phyloP scores from a whole-genome alignment of 2,888 invertebrate genomes.

The Ptilodon capucinus region DNA sequence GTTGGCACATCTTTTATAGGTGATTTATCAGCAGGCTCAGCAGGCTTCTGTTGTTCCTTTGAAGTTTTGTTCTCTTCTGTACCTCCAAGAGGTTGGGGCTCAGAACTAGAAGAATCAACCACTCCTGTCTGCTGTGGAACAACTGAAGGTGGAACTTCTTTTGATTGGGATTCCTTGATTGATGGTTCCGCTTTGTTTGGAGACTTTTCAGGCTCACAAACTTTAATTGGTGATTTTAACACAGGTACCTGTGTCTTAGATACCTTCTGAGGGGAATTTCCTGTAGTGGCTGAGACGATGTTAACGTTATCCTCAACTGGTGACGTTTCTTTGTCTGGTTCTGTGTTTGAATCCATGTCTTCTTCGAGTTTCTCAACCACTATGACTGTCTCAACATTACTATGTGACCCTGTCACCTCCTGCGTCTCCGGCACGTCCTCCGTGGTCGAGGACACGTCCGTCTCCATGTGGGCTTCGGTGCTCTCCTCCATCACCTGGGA shows the following conservation, averaged over 20 bases:
- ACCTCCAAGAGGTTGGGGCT: conserved; percentile 16
- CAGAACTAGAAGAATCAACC: conserved; percentile 43
- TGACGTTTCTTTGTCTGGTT: conserved; percentile 13
- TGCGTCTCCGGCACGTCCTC: conserved; percentile 58
- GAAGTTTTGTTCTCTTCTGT: conserved; percentile 4
- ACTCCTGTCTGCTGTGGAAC: conserved; percentile 26
- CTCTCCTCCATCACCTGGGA: conserved; percentile 72
- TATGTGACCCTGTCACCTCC: conserved; percentile 53
- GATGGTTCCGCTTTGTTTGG: conserved; percentile 23
- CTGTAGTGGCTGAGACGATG: conserved; percentile 2
- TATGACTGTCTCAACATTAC: conserved; percentile 63
- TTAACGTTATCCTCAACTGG: conserved; percentile 6
- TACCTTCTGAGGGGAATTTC: conserved; percentile 4
- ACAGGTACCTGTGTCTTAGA: conserved; percentile 6
- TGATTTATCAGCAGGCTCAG: conserved; percentile 13
- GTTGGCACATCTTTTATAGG: conserved; percentile 18
- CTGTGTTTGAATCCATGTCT: conserved; percentile 29
- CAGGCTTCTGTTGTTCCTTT: conserved; percentile 8
- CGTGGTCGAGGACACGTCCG: conserved; percentile 69
- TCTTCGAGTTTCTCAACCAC: conserved; percentile 64
- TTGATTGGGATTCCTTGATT: conserved; percentile 10
- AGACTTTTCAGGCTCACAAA: conserved; percentile 7
- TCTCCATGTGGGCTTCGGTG: conserved; percentile 68
- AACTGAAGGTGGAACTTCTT: conserved; percentile 13
- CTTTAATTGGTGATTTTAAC: conserved; percentile 6